Evolutionary conservation across 2,797 vertebrate species (phyloP), one percentile per base, ranked within the genome.

Genomic region (Chloroceryle inda): DNA sequence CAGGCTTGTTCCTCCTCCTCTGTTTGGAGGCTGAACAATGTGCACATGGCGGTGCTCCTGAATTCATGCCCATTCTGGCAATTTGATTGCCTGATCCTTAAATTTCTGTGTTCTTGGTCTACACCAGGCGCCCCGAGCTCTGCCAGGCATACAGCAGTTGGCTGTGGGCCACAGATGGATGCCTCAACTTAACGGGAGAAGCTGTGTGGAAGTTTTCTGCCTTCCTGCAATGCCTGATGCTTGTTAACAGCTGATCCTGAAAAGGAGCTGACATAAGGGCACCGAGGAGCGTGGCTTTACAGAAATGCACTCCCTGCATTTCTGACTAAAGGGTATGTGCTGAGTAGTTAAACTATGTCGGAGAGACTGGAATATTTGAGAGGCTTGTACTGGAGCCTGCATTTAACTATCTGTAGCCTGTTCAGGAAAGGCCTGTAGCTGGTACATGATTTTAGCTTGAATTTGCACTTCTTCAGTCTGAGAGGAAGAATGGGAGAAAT

Each of bases 401-500:
- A 27, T 95, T 94, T 69, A 80, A 74, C 76, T 85, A 17, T 84
- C 49, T 74, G 31, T 29, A 68, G 40, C 66, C 50, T 55, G 33
- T 27, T 75, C 80, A 72, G 85, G 31, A 91, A 86, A 23, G 21
- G 45, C 50, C 91, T 90, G 64, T 7, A 53, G 78, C 42, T 76
- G 72, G 50, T 76, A 18, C 49, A 11, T 8, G 64, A 62, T 75
- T 90, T 87, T 50, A 64, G 66, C 79, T 83, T 69, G 52, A 80
- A 91, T 96, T 94, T 96, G 89, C 49, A 71, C 66, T 90, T 90
- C 92, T 91, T 58, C 67, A 66, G 61, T 76, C 90, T 59, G 69
- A 72, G 94, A 93, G 80, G 91, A 92, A 83, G 94, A 96, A 96
- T 93, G 93, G 93, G 87, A 95, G 91, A 95, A 97, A 94, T 92